Evolutionary conservation across 23 tunicate genomes (phyloP), one percentile per base, ranked within the genome.

Genomic region (Ascidia mentula): DNA sequence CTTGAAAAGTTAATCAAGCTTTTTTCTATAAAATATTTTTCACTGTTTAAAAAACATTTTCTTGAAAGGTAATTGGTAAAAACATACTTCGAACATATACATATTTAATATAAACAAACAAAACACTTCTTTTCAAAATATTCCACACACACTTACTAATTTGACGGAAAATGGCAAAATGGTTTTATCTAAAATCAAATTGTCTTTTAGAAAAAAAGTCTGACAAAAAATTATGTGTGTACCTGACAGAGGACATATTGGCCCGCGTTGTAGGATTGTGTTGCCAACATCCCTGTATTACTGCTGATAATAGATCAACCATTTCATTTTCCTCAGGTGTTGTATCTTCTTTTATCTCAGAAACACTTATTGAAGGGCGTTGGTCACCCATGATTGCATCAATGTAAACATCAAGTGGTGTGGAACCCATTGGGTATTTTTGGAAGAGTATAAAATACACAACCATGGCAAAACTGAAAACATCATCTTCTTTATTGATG

Each of bases 381-480:
- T 7, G 7, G 17, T 36, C 74, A 3, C 32, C 4, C 34, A 18
- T 35, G 38, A 70, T 35, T 28, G 74, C 74, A 28, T 70, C 38
- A 70, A 34, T 34, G 38, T 33, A 53, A 53, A 20, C 65, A 6
- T 53, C 65, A 53, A 53, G 22, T 5, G 13, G 24, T 53, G 65
- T 28, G 4, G 4, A 28, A 9, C 65, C 65, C 4, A 18, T 5
- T 3, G 74, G 74, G 32, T 31, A 20, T 33, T 70, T 5, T 7
- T 36, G 33, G 74, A 4, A 3, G 4, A 70, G 13, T 3, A 20
- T 70, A 18, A 70, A 22, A 35, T 20, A 35, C 6, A 70, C n/a
- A 70, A 70, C 38, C 8, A 70, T 3, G 1, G 38, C 74, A 70
- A 28, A 70, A 31, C 74, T 70, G 38, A 28, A 70, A 70, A 70